These are phyloP conservation scores for Plutella xylostella DNA, from an alignment of 2,888 invertebrate species.

Conservation along the genomic window DNA sequence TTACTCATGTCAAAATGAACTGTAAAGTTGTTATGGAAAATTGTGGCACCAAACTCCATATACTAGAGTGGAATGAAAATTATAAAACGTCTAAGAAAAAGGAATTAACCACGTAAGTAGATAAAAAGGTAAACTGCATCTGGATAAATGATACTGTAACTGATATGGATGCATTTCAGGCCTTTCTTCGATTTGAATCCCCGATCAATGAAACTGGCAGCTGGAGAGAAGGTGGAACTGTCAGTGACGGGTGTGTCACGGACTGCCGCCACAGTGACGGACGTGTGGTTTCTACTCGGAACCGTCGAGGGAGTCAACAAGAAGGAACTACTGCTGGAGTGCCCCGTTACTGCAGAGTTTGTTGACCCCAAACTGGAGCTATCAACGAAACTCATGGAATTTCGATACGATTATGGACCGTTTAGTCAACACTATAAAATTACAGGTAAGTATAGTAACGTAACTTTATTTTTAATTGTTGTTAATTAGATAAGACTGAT, in stretches of 20 bases:
- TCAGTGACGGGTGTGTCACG: slow-evolving; percentile 43
- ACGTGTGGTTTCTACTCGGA: slow-evolving; percentile 71
- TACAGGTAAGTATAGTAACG: slow-evolving; percentile 36
- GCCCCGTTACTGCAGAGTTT: slow-evolving; percentile 65
- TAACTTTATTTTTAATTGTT: background rate
- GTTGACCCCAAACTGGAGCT: slow-evolving; percentile 69
- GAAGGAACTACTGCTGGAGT: slow-evolving; percentile 61
- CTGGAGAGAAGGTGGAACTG: slow-evolving; percentile 49
- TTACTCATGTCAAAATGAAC: slow-evolving; percentile 64
- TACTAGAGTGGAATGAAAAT: slow-evolving; percentile 64
- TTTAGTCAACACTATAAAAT: slow-evolving; percentile 53
- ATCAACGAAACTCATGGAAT: slow-evolving; percentile 52
- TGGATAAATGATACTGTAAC: background rate
- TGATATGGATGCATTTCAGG: slow-evolving; percentile 27
- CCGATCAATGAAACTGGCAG: slow-evolving; percentile 47
- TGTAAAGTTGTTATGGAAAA: slow-evolving; percentile 63
- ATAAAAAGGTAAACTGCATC: background rate
- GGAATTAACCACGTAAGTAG: slow-evolving; percentile 34
- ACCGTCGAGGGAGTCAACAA: slow-evolving; percentile 64
- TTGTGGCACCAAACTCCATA: slow-evolving; percentile 61
- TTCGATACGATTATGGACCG: slow-evolving; percentile 60
- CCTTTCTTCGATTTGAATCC: slow-evolving; percentile 60
- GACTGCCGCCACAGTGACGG: slow-evolving; percentile 50
- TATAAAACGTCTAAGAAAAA: slow-evolving; percentile 42
- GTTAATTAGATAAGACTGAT: background rate